These are phyloP conservation scores for Temnothorax rugatulus DNA, from an alignment of 2,888 invertebrate genomes.

Conservation along the genomic window DNA sequence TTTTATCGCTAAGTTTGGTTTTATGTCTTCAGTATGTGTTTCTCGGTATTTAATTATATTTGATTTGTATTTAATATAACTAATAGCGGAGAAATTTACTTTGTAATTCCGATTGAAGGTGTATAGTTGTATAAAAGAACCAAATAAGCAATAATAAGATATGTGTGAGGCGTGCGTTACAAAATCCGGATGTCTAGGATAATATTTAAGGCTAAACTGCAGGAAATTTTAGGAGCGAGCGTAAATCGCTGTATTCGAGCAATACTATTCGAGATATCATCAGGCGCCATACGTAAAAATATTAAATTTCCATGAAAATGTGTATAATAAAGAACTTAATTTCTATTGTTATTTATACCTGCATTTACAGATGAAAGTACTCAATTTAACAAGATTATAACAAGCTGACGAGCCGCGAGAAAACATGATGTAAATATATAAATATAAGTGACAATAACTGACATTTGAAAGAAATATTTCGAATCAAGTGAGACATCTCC, in stretches of 20 bases:
- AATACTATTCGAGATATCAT: neutral
- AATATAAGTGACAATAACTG: conserved; percentile 40
- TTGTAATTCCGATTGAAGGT: neutral
- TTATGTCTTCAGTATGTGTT: conserved; percentile 2
- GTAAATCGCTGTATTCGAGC: neutral
- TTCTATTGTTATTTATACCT: neutral
- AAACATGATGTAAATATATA: conserved; percentile 40
- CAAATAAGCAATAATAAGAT: conserved; percentile 26
- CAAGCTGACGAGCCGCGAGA: neutral
- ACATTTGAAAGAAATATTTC: neutral
- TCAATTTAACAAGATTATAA: neutral
- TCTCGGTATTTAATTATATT: conserved; percentile 7
- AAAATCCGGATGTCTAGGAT: conserved; percentile 1
- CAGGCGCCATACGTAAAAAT: neutral
- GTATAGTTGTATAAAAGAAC: conserved; percentile 41
- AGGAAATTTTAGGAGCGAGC: neutral
- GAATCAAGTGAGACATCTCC: neutral
- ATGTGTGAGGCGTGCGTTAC: neutral
- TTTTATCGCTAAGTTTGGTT: neutral
- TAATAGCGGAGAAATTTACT: neutral
- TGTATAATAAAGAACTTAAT: neutral
- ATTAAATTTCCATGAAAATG: conserved; percentile 6
- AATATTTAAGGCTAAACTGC: neutral
- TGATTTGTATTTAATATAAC: conserved; percentile 30
- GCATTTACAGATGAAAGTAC: neutral